phyloP scores from a whole-genome alignment of 2,888 invertebrate species.

The Acrobasis repandana region DNA sequence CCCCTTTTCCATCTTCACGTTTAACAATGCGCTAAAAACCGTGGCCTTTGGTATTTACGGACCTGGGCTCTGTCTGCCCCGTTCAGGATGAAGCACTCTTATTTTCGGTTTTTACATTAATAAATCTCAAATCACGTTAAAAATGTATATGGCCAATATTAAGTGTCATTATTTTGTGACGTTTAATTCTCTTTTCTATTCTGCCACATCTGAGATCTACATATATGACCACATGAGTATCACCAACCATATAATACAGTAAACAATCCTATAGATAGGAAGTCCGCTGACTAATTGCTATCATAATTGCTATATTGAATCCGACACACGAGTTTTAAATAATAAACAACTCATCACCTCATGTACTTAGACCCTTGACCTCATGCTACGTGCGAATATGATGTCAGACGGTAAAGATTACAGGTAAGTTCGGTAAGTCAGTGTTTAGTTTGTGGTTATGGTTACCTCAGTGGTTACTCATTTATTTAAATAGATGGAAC shows the following conservation, averaged over 20 bases:
- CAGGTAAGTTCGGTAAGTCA: not conserved
- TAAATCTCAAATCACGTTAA: no score
- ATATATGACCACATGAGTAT: constrained; percentile 1
- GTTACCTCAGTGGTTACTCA: not conserved
- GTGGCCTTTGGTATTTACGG: not conserved
- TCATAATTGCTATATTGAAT: constrained; percentile 9
- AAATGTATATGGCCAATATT: no score
- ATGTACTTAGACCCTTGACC: not conserved
- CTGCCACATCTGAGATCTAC: not conserved
- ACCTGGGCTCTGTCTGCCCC: no score
- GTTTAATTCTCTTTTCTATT: no score
- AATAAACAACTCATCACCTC: constrained; percentile 6
- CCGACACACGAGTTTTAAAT: not conserved
- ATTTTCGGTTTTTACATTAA: no score
- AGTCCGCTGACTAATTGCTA: not conserved
- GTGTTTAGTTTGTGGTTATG: not conserved
- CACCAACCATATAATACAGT: not conserved
- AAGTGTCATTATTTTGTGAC: no score
- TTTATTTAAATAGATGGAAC: no score
- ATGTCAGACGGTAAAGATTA: not conserved
- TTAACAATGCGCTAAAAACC: no score
- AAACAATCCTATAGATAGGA: constrained; percentile 4
- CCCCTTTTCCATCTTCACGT: no score
- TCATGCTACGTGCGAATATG: not conserved
- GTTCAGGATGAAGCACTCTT: no score